These are phyloP conservation scores for Lontra canadensis DNA, from an alignment of 2,113 vertebrate species.

Conservation along the genomic window DNA sequence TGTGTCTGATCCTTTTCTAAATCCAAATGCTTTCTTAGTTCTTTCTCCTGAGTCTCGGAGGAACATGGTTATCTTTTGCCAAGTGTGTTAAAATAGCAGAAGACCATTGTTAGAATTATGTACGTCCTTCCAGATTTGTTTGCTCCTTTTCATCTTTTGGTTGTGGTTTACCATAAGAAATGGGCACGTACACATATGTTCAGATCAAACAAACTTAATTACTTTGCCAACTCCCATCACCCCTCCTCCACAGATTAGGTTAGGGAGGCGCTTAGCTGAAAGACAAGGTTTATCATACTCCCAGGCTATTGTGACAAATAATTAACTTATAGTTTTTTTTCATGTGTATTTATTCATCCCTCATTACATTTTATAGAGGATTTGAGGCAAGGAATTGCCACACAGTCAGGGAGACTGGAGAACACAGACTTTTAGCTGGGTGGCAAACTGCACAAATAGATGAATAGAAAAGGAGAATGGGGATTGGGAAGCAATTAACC, in stretches of 20 bases:
- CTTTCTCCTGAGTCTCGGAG: not conserved
- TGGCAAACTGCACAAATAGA: slow-evolving; percentile 47
- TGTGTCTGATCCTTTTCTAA: not conserved
- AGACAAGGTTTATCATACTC: not conserved
- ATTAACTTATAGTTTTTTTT: not conserved
- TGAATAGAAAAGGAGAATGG: slow-evolving; percentile 4
- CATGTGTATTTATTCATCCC: slow-evolving; percentile 30
- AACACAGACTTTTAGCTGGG: slow-evolving; percentile 18
- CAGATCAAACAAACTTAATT: not conserved
- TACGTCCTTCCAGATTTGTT: not conserved
- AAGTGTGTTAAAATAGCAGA: not conserved
- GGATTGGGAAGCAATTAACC: slow-evolving; percentile 56
- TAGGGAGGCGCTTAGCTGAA: not conserved
- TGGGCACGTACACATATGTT: not conserved
- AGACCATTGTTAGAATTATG: not conserved
- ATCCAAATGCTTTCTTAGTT: not conserved
- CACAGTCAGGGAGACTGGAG: not conserved
- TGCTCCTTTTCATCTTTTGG: not conserved
- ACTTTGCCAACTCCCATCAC: not conserved
- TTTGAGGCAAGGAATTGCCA: not conserved
- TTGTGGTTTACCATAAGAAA: not conserved
- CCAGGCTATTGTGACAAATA: not conserved
- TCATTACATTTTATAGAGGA: slow-evolving; percentile 9
- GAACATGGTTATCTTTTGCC: not conserved
- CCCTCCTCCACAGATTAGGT: not conserved